A percentile compares a stretch with the other conserved stretches of the same genome.
Evolutionary conservation across 92 coral and sea anemone genomes (phyloP).

Genomic region (Paragorgia papillata): DNA sequence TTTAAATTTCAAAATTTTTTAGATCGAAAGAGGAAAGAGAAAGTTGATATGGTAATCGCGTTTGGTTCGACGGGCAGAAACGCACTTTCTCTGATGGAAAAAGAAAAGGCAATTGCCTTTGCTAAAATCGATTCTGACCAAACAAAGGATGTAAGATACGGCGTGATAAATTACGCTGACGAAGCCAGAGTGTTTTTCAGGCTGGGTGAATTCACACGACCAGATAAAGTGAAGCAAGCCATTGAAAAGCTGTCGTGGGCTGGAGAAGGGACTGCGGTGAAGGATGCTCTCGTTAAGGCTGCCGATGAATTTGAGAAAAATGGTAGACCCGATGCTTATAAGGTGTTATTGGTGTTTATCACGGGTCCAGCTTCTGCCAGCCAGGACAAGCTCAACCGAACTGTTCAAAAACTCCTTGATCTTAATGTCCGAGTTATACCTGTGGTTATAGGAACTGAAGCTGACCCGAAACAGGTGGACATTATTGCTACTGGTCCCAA

Average conservation of each 20-base stretch:
- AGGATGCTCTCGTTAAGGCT: constrained; percentile 43
- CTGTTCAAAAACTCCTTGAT: constrained; percentile 53
- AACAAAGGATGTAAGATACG: constrained; percentile 13
- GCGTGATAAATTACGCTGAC: constrained; percentile 37
- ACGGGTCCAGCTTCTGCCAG: constrained; percentile 64
- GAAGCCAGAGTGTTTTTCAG: background rate
- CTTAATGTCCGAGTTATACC: constrained; percentile 65
- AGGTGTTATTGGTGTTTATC: constrained; percentile 49
- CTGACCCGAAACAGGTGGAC: constrained; percentile 51
- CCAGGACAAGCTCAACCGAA: constrained; percentile 42
- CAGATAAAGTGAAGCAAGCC: constrained; percentile 1
- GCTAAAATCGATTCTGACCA: background rate
- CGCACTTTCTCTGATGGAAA: constrained; percentile 24
- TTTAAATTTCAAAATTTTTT: too few species aligned
- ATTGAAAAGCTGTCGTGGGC: constrained; percentile 23
- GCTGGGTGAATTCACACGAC: constrained; percentile 8
- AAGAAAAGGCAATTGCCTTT: constrained; percentile 26
- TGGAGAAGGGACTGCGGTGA: constrained; percentile 43
- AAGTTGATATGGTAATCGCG: constrained; percentile 32
- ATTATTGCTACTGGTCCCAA: constrained; percentile 24
- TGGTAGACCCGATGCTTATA: constrained; percentile 52
- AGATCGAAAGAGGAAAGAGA: constrained; percentile 25
- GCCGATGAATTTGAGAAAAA: constrained; percentile 18
- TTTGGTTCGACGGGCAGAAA: constrained; percentile 27
- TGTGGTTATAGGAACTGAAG: constrained; percentile 68